Base-by-base conservation (phyloP, 2,888 invertebrate genomes). In the Noctua comes region DNA sequence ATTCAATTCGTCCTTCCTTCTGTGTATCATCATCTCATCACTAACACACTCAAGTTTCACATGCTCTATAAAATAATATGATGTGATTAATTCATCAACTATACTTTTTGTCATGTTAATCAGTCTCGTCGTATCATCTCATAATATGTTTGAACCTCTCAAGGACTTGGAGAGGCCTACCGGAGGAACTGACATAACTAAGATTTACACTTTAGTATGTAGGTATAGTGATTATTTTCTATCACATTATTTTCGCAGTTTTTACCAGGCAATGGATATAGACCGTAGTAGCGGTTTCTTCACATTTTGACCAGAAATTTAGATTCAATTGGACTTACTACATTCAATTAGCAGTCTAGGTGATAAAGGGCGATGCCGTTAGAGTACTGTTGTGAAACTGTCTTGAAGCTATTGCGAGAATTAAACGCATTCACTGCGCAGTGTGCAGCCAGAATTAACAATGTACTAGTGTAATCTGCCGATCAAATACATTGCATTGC, bases 401-500 rank as follows among this genome's bases (percentile, higher is more conserved):
- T 85, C 66, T 62, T 75, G 48, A 75, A 57, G 62, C 31, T 68
- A 84, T 79, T 84, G 80, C 77, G 64, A 82, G 62, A 72, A 81
- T 21, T 51, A 77, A 78, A 72, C 59, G 62, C 75, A 84, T 68
- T 81, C 69, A 75, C 74, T 77, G 70, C 70, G 62, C 73, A 69
- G 72, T 80, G 66, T 74, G 79, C 80, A 83, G 71, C 77, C 82
- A 75, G 75, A 85, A 86, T 80, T 73, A 81, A 76, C 68, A 79
- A 80, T 70, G 36, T 51, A 70, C 71, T 75, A 85, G 86, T 86
- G 86, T 84, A 82, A 82, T 80, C 71, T 73, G 75, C 69, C 76
- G 68, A 83, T 82, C 79, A 80, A 82, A 57, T 82, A 77, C 82
- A 83, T 86, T 76, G 77, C 82, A 83, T 86, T 74, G 86, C 84